Conservation (phyloP, 2,797 vertebrate species). For the Monodelphis domestica region DNA sequence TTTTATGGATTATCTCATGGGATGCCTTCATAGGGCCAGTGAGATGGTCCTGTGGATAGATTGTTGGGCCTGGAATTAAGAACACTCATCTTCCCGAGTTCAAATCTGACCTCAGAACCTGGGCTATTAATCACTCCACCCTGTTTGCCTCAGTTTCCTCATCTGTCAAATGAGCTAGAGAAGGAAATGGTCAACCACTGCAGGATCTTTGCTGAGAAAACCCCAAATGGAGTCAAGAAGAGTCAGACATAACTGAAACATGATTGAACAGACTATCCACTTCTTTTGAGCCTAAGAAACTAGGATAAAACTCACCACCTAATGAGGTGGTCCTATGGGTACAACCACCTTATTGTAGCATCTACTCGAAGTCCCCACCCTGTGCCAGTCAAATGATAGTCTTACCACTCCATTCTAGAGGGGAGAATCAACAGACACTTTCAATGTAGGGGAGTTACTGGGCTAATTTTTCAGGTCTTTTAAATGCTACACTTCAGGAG, state of each 20-base stretch:
- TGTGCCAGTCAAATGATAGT: neutral
- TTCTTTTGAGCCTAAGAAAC: neutral
- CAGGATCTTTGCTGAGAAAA: too few species aligned
- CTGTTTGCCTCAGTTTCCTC: too few species aligned
- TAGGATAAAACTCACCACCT: neutral
- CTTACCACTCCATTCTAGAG: neutral
- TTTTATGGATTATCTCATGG: neutral
- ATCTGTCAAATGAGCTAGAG: too few species aligned
- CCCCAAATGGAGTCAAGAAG: too few species aligned
- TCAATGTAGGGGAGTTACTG: slow-evolving; percentile 49
- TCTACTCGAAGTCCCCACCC: neutral
- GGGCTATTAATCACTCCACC: too few species aligned
- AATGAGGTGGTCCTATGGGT: neutral
- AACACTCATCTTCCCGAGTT: too few species aligned
- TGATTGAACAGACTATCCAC: too few species aligned
- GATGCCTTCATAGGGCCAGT: neutral
- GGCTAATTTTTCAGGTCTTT: neutral
- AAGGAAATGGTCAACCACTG: too few species aligned
- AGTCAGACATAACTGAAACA: too few species aligned
- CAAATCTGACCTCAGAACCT: too few species aligned
- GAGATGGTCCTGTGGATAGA: too few species aligned
- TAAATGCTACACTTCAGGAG: slow-evolving; percentile 45
- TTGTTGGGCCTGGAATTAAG: too few species aligned
- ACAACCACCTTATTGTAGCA: neutral
- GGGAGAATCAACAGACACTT: neutral